Base-by-base conservation (phyloP, 2,113 vertebrate species). In the Melanostigma gelatinosum region DNA sequence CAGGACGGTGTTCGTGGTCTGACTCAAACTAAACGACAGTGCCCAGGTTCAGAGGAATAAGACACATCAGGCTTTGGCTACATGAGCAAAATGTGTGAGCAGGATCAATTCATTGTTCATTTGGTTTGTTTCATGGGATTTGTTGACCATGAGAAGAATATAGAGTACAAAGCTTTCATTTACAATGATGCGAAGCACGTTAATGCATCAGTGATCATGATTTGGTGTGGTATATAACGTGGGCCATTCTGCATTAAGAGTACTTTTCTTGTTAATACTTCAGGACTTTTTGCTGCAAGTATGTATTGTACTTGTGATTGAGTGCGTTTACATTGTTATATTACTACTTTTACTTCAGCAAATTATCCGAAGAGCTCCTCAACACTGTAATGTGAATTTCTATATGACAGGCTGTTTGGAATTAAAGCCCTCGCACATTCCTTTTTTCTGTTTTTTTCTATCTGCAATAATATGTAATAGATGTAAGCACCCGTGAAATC, bases 401-500 rank as follows among this genome's bases (percentile, higher is more conserved):
- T 70, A 66, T 13, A 38, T 79, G 69, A 62, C 34, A 64, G 34
- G 12, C 55, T 65, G 65, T 74, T 60, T 77, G 36, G 70, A 75
- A 68, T 84, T 52, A 81, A 78, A 72, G 42, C 40, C 22, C 48
- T 18, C 7, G 44, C 34, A 73, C 34, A 46, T 13, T 87, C 32
- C 3, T 32, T 52, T 52, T 20, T 7, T 22, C n/a, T n/a, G n/a
- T 57, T 13, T 6, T 58, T 29, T 29, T 61, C 77, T 72, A 13
- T 48, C 63, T 44, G 44, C 70, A 52, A 62, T 61, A 75, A 75
- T 60, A 69, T 67, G 74, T 77, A 42, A 62, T 83, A 71, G 62
- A 77, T 82, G 63, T 75, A 79, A 82, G 74, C 83, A 83, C 55
- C 54, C 15, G 1, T 58, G 72, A 83, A 90, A 87, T 92, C 88